Percentiles rank a stretch among this genome's conserved stretches.
These are phyloP conservation scores for Azorinus chamasolen DNA, from an alignment of 2,888 invertebrate species.

Conservation along the genomic window DNA sequence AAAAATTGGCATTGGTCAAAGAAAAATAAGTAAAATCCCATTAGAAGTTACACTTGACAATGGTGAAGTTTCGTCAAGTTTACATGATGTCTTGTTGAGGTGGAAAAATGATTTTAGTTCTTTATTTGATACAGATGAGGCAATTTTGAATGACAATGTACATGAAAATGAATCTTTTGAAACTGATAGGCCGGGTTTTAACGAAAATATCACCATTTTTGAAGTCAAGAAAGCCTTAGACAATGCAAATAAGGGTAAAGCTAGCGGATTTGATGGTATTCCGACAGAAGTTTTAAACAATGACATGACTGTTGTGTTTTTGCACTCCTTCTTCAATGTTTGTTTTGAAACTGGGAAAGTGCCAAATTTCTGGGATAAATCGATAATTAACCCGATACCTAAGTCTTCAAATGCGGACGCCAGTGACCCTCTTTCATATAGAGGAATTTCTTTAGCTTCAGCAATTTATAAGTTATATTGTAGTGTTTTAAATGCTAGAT, in stretches of 20 bases:
- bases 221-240: conserved; percentile 19
- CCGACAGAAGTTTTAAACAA: conserved; percentile 29
- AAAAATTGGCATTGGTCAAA: conserved; percentile 33
- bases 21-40: conserved; percentile 16
- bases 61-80: conserved; percentile 2
- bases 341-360: conserved; percentile 39
- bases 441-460: conserved; percentile 29
- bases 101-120: conserved; percentile 27
- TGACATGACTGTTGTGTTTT: conserved; percentile 21
- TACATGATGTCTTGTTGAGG: conserved; percentile 4
- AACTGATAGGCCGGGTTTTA: conserved; percentile 4
- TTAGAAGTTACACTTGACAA: conserved; percentile 19
- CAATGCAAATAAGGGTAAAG: conserved; percentile 28
- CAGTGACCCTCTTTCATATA: conserved; percentile 40
- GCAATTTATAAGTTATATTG: conserved; percentile 46
- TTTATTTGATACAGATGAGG: conserved; percentile 9
- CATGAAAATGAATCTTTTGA: too few relatives aligned
- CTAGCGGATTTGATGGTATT: conserved; percentile 26
- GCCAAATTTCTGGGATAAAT: conserved; percentile 30
- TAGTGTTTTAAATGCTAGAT: conserved; percentile 18
- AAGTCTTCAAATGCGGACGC: conserved; percentile 32
- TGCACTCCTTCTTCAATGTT: conserved; percentile 32
- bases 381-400: conserved; percentile 38
- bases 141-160: too few relatives aligned
- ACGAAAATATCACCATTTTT: conserved; percentile 14